These are phyloP conservation scores for Oryzias sinensis DNA, from an alignment of 2,797 vertebrate species.

Conservation along the genomic window DNA sequence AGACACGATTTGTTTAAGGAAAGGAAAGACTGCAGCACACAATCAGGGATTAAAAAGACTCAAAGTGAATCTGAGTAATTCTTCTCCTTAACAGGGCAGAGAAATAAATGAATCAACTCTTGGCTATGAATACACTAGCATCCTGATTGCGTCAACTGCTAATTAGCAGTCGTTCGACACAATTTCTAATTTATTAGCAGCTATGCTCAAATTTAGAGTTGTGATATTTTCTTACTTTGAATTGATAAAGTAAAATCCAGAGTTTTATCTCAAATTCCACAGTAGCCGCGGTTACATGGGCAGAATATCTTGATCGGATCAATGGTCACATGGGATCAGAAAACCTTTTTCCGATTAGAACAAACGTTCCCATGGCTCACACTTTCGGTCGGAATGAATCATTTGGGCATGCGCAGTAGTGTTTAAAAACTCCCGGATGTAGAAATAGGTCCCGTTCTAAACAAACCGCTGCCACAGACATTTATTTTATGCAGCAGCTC, in stretches of 20 bases:
- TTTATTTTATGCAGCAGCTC: too few species aligned
- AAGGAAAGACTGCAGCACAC: neutral
- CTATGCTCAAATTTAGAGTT: neutral
- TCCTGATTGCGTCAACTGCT: constrained; percentile 7
- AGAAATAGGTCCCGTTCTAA: too few species aligned
- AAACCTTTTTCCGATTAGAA: too few species aligned
- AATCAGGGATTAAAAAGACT: constrained; percentile 4
- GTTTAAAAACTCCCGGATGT: too few species aligned
- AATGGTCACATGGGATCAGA: too few species aligned
- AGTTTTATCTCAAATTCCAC: neutral
- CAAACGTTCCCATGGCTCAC: too few species aligned
- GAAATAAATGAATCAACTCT: constrained; percentile 22
- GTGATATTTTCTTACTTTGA: neutral
- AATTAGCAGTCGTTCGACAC: constrained; percentile 9
- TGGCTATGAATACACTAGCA: constrained; percentile 27
- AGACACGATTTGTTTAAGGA: neutral
- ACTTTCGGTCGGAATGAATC: too few species aligned
- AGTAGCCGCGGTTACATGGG: too few species aligned
- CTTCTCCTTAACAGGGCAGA: neutral
- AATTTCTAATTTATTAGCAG: neutral
- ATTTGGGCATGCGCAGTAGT: too few species aligned
- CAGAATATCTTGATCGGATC: too few species aligned
- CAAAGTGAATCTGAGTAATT: constrained; percentile 1
- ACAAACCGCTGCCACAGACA: too few species aligned
- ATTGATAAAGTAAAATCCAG: neutral